Evolutionary conservation across 2,113 vertebrate genomes (phyloP).

Genomic region (Tachysurus vachellii): DNA sequence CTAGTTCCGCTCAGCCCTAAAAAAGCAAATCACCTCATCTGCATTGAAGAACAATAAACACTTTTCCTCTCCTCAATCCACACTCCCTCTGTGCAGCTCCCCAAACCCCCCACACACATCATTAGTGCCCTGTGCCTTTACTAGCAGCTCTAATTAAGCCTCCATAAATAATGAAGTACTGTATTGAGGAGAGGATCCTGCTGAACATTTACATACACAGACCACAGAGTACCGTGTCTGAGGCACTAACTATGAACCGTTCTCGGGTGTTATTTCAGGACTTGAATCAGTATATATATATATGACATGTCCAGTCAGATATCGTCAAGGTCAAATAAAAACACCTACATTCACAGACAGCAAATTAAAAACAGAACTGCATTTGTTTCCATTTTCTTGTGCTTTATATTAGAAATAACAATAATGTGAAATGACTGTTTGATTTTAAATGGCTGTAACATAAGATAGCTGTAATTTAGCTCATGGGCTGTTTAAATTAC

Average conservation of each 20-base stretch:
- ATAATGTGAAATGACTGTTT: not conserved
- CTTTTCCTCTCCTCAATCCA: not conserved
- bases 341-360: not conserved
- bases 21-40: conserved; percentile 13
- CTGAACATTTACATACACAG: conserved; percentile 15
- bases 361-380: not conserved
- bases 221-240: not conserved
- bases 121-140: conserved; percentile 12
- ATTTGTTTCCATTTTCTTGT: not conserved
- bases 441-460: not conserved
- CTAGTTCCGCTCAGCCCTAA: not conserved
- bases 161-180: conserved; percentile 36
- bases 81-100: not conserved
- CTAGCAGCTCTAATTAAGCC: conserved; percentile 35
- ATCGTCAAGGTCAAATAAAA: not conserved
- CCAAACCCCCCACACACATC: not conserved
- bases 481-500: not conserved
- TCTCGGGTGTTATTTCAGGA: not conserved
- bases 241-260: not conserved
- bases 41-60: conserved; percentile 19
- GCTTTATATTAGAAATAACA: not conserved
- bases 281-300: not conserved
- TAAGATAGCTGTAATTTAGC: not conserved
- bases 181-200: not conserved
- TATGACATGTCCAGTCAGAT: not conserved